Base-by-base conservation (phyloP, 2,888 invertebrate genomes). In the Neoascia interrupta region DNA sequence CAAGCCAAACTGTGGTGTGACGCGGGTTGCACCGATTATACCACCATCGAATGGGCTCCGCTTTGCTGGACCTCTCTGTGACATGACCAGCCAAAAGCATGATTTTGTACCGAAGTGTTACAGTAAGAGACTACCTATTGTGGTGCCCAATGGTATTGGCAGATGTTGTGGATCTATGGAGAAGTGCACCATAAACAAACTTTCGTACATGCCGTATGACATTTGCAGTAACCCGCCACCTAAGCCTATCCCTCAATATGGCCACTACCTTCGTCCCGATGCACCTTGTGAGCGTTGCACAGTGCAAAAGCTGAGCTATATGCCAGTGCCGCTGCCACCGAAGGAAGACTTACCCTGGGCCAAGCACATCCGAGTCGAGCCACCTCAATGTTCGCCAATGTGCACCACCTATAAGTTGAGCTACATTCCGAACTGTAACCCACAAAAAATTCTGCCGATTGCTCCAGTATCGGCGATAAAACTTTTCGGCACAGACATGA, bases 31-130 rank as follows among this genome's bases (percentile, higher is more conserved):
- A 15, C 84, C 88, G 16, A 87, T 89, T 51, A 60, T 83, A 0
- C 89, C 89, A 4, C 81, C 81, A 58, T 84, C 84, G 49, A 86
- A 86, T 47, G 85, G 86, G 0, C 58, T 88, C 34, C 83, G 85
- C 8, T 87, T 87, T 23, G 83, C 84, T 58, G 91, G 92, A 0
- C 93, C 94, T 11, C 92, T 94, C 90, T 93, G 93, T 88, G 92
- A 92, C 81, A 87, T 92, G 63, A 94, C 94, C 2, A 94, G 94
- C 0, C 92, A 93, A 81, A 93, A 93, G 36, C 93, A 93, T 85
- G 94, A 94, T 88, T 94, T 89, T 84, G 92, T 93, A 37, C 91
- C 92, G 1, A 93, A 93, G 83, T 91, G 92, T 0, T 89, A 89
- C 64, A 90, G 84, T 26, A 85, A 83, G 70, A 82, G 85, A 1